A percentile compares a stretch with the other conserved stretches of the same genome.
Conservation (phyloP, 2,888 invertebrate genomes). For the Harpalus rufipes region DNA sequence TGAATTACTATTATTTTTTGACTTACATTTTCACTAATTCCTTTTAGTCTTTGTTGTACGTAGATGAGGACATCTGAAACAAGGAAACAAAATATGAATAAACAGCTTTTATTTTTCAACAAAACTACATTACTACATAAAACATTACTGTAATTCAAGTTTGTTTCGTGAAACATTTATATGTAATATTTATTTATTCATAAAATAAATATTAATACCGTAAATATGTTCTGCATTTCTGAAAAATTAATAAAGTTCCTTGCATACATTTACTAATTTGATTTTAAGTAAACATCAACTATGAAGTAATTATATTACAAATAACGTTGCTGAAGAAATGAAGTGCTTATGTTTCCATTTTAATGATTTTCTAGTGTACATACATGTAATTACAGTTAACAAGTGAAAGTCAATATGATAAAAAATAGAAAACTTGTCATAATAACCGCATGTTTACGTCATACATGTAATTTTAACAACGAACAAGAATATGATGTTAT, state of each 20-base stretch:
- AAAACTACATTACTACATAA: too few relatives aligned
- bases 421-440: slow-evolving; percentile 2
- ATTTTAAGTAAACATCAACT: neutral
- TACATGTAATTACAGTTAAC: neutral
- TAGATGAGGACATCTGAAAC: neutral
- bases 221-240: too few relatives aligned
- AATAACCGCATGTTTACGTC: neutral
- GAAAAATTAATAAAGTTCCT: too few relatives aligned
- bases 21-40: neutral
- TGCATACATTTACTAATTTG: neutral
- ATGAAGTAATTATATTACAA: neutral
- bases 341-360: neutral
- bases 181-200: too few relatives aligned
- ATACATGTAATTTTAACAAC: neutral
- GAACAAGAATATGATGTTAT: neutral
- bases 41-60: neutral
- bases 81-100: neutral
- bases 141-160: too few relatives aligned
- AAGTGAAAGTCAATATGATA: neutral
- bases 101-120: neutral
- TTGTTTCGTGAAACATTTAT: too few relatives aligned
- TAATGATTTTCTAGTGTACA: neutral
- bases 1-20: too few relatives aligned
- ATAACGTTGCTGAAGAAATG: neutral
- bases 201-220: too few relatives aligned